Evolutionary conservation across 2,797 vertebrate genomes (phyloP).

Genomic region (Danio jaintianensis): DNA sequence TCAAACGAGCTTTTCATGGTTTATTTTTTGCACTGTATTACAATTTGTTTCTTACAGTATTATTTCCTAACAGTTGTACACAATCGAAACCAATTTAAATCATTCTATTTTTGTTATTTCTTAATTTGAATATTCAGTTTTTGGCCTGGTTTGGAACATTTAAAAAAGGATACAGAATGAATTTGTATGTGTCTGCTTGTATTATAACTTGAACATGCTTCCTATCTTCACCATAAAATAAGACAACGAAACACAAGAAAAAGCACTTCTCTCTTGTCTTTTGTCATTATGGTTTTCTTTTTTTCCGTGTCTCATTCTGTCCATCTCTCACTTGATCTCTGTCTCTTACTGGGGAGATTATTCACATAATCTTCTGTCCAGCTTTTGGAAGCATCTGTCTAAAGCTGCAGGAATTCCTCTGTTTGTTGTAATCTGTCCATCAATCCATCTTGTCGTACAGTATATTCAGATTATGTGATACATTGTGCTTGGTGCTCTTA

Average conservation of each 20-base stretch:
- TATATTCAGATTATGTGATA: constrained; percentile 13
- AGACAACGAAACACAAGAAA: not conserved
- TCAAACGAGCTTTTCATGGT: not conserved
- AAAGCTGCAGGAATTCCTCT: constrained; percentile 28
- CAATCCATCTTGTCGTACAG: constrained; percentile 26
- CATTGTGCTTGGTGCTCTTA: constrained; percentile 20
- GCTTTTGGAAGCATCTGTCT: constrained; percentile 69
- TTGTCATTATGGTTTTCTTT: constrained; percentile 19
- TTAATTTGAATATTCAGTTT: not conserved
- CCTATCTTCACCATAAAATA: not conserved
- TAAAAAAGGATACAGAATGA: not conserved
- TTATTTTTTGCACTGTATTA: constrained; percentile 4
- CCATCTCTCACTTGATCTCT: not conserved
- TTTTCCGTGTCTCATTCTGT: constrained; percentile 15
- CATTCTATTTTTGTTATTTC: not conserved
- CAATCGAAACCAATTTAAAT: not conserved
- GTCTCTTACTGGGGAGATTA: constrained; percentile 69
- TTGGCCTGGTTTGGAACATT: not conserved
- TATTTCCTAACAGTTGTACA: not conserved
- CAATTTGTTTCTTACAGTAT: not conserved
- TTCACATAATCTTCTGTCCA: constrained; percentile 72
- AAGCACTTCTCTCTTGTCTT: not conserved
- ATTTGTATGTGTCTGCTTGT: not conserved
- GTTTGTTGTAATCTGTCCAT: constrained; percentile 61
- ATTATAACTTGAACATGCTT: not conserved